Base-by-base conservation (phyloP, 1,140 invertebrate species). In the Ericerus pela region DNA sequence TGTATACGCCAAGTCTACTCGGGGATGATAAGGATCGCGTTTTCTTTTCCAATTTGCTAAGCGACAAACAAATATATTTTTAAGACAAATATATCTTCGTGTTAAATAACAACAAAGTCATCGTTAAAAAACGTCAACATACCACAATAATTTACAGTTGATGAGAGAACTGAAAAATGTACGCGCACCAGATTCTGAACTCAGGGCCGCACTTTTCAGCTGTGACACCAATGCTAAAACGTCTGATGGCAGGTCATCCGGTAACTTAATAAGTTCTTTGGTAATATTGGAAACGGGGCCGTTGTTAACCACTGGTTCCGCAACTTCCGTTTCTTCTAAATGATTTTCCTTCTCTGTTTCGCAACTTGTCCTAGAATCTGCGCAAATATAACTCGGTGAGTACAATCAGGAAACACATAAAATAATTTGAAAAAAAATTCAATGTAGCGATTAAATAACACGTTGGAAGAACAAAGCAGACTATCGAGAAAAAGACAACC, bases 1-100 rank as follows among this genome's bases (percentile, higher is more conserved):
- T 64, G 62, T 71, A 78, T 33, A 78, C 68, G 27, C 62, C 57
- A 3, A 72, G 69, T 43, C 74, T 66, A 41, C 70, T 69, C 26
- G 62, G 60, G 55, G 66, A 63, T 63, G n/a, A 61, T 55, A 51
- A 36, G 1, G 47, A 22, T 20, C 55, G 12, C 16, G 20, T 26
- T 53, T 53, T 30, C 8, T 24, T 53, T 28, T 53, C 28, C 2
- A 69, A 60, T 60, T 70, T 68, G 38, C 67, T 62, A 16, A 14
- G 18, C 27, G 8, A 26, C 27, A 16, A 53, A 53, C 10, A 10
- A 16, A 18, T 18, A 8, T 18, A 6, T 10, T 10, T 47, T 47
- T 18, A 18, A 47, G 16, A 47, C 6, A 47, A 47, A 18, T 47
- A 18, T 10, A 43, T 10, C 10, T 43, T 8, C 41, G 16, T 8